phyloP scores from a whole-genome alignment of 2,888 invertebrate species.

The Ryuthela nishihirai region DNA sequence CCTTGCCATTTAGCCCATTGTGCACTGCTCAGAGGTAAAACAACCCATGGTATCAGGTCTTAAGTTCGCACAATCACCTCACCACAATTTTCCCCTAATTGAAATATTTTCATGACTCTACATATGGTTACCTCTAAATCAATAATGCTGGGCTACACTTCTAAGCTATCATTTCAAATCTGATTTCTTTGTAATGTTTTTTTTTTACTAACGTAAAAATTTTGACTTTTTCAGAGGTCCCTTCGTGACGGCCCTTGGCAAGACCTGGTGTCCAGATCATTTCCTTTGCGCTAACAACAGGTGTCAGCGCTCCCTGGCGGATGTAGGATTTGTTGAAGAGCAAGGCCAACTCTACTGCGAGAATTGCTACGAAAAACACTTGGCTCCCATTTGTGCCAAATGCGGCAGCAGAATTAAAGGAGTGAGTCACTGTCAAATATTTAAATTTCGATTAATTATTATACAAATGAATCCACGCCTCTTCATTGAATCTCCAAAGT shows the following conservation, averaged over 20 bases:
- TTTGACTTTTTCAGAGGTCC: constrained; percentile 62
- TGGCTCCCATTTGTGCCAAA: constrained; percentile 93
- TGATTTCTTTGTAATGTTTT: no score
- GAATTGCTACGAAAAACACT: constrained; percentile 93
- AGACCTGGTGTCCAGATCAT: constrained; percentile 99
- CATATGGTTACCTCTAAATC: no score
- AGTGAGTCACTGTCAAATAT: constrained; percentile 59
- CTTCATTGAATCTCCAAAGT: background rate
- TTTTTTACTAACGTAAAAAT: no score
- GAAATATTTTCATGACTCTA: no score
- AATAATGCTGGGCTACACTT: no score
- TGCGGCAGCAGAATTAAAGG: constrained; percentile 93
- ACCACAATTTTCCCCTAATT: no score
- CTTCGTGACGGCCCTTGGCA: constrained; percentile 94
- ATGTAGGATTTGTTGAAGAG: constrained; percentile 98
- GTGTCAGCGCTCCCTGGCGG: constrained; percentile 83
- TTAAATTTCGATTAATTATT: no score
- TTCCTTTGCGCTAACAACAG: constrained; percentile 91
- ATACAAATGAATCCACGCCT: background rate
- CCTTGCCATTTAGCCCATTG: no score
- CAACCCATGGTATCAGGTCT: no score
- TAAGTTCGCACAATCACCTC: no score
- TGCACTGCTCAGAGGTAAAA: no score
- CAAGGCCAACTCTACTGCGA: constrained; percentile 95
- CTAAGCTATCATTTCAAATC: no score